Evolutionary conservation across 2,797 vertebrate genomes (phyloP).

Genomic region (Malacoctenus gilli): DNA sequence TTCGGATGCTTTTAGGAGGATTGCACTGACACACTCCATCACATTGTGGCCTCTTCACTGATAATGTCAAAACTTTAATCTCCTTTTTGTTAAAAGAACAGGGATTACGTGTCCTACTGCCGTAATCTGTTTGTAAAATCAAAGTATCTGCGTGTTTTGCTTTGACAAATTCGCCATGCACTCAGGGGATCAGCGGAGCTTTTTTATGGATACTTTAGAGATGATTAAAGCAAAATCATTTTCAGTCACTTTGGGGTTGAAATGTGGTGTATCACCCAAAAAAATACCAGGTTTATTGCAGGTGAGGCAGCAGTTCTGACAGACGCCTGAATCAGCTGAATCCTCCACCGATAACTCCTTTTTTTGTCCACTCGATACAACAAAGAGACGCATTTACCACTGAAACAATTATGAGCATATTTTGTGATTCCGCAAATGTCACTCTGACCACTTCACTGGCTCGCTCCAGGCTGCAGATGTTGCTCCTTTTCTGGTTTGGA

Average conservation of each 20-base stretch:
- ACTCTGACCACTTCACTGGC: background rate
- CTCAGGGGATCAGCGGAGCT: constrained; percentile 12
- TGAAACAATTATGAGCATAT: no score
- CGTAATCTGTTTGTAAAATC: constrained; percentile 12
- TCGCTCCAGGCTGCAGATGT: constrained; percentile 7
- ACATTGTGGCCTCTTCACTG: background rate
- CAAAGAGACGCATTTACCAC: no score
- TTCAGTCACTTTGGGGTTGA: constrained; percentile 8
- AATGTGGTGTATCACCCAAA: constrained; percentile 15
- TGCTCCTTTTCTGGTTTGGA: constrained; percentile 14
- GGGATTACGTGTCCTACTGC: constrained; percentile 7
- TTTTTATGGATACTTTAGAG: constrained; percentile 6
- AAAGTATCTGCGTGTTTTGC: constrained; percentile 1
- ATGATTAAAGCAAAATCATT: constrained; percentile 33
- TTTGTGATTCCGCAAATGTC: constrained; percentile 4
- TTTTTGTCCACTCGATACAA: no score
- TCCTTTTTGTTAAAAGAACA: background rate
- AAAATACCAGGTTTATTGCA: background rate
- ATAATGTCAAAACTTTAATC: constrained; percentile 6
- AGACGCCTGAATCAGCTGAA: background rate
- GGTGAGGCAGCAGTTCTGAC: background rate
- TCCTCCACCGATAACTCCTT: background rate
- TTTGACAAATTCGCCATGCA: constrained; percentile 6
- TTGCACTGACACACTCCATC: constrained; percentile 6
- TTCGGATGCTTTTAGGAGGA: constrained; percentile 18